Evolutionary conservation across 2,113 vertebrate genomes (phyloP).

Genomic region (Ptilorrhoa leucosticta): DNA sequence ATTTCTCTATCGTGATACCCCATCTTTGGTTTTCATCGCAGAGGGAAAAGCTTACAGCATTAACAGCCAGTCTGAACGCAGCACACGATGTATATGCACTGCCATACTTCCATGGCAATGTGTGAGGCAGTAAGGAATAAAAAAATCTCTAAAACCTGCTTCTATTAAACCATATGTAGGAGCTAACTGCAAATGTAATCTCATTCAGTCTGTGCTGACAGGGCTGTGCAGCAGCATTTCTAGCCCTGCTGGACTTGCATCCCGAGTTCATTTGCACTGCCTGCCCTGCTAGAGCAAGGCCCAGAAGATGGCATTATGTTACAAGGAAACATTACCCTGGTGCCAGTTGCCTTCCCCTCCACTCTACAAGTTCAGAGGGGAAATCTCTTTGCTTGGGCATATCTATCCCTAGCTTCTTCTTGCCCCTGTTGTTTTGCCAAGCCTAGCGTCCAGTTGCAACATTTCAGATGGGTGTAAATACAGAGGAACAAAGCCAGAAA

Average conservation of each 20-base stretch:
- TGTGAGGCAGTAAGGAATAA: neutral
- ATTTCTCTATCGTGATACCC: neutral
- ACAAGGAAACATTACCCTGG: neutral
- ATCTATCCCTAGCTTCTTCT: neutral
- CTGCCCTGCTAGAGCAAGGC: neutral
- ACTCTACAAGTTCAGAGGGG: neutral
- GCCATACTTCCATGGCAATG: neutral
- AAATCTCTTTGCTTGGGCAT: neutral
- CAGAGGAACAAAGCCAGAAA: neutral
- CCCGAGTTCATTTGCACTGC: neutral
- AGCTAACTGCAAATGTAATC: neutral
- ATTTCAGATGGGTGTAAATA: neutral
- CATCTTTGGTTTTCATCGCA: neutral
- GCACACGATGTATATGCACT: neutral
- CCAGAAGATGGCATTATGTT: slow-evolving; percentile 7
- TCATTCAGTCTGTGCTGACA: neutral
- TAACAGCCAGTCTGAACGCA: neutral
- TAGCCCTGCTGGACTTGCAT: neutral
- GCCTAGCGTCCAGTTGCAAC: neutral
- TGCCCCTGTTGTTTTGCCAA: neutral
- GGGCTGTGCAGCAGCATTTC: neutral
- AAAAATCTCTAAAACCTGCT: neutral
- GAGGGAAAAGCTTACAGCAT: neutral
- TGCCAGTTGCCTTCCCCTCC: neutral
- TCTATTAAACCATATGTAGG: neutral